Conservation (phyloP, 2,113 vertebrate species). For the Xenopus tropicalis region UCB_Xtro_10.0 CM004449.2:127816001-127816500, state of each 20-base stretch:
- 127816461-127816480: no score
- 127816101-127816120: neutral
- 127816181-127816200: slow-evolving; percentile 36
- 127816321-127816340: slow-evolving; percentile 52
- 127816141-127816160: neutral
- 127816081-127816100: neutral
- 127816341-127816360: slow-evolving; percentile 54
- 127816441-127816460: no score
- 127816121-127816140: neutral
- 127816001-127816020: neutral
- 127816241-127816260: slow-evolving; percentile 52
- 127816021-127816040: slow-evolving; percentile 20
- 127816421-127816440: no score
- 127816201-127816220: slow-evolving; percentile 53
- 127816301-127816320: slow-evolving; percentile 45
- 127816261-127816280: slow-evolving; percentile 61
- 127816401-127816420: no score
- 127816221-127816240: slow-evolving; percentile 46
- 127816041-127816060: accelerated
- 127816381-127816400: neutral
- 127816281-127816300: slow-evolving; percentile 43
- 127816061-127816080: slow-evolving; percentile 1
- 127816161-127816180: neutral
- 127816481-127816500: no score
- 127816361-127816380: slow-evolving; percentile 57